Evolutionary conservation across 2,113 vertebrate species (phyloP), one percentile per base, ranked within the genome.

Genomic region (Microtus oregoni): DNA sequence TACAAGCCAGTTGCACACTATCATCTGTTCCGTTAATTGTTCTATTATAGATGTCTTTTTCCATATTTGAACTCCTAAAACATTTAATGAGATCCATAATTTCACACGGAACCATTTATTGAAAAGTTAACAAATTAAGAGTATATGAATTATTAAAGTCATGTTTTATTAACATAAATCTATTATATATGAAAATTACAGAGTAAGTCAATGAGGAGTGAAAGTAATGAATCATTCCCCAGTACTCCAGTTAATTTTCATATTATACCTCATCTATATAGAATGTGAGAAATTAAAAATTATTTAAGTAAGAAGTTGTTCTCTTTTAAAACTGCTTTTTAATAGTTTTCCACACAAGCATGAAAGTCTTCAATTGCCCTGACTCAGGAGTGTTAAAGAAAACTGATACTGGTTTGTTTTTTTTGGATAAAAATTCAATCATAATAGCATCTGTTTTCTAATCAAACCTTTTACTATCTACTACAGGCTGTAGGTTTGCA

Each of bases 131-230:
- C 15, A 95, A 85, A 93, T 24, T 58, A 38, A 65, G 8, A 73
- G 19, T 65, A 47, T 14, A 65, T 65, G 55, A 87, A 91, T 67
- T 12, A 90, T 90, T 82, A 67, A 89, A 61, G 6, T 52, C 41
- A 52, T 44, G 67, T 35, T 81, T 96, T 44, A 92, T 86, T 89
- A 85, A 19, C 19, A 81, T 47, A 89, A 92, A 76, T 73, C 4
- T 32, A 63, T 47, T 73, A 2, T 32, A 28, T 82, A 65, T 75
- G 26, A 32, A 65, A 55, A 41, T 10, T 79, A 61, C 47, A 67
- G 52, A 86, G 44, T 73, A 76, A 63, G 5, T 9, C 75, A 94
- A 81, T 86, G n/a, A 93, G 52, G 63, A 52, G 47, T 87, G 77
- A 13, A 89, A 94, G 90, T 76, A 47, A 32, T 28, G 76, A 88